A percentile compares a stretch with the other conserved stretches of the same genome.
Conservation (phyloP, 1,140 invertebrate genomes). For the Scaptomyza pallida region DNA sequence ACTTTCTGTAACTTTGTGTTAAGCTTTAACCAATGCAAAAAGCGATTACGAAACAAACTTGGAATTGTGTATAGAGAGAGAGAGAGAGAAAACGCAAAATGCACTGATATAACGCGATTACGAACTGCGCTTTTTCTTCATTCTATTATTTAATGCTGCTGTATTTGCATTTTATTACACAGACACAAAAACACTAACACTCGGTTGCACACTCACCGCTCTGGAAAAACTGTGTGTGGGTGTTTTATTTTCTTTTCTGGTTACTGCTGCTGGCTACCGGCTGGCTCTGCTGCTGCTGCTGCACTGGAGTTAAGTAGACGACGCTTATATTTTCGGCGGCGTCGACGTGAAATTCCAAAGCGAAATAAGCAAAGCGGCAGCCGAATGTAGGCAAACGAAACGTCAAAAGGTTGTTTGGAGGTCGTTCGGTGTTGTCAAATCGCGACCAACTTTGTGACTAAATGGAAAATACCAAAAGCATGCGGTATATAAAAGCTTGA, state of each 20-base stretch:
- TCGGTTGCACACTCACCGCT: slow-evolving; percentile 63
- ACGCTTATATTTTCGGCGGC: slow-evolving; percentile 72
- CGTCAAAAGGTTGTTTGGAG: slow-evolving; percentile 80
- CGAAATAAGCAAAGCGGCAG: slow-evolving; percentile 57
- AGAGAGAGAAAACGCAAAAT: too few species aligned
- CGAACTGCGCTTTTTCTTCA: neutral
- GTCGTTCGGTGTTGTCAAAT: slow-evolving; percentile 75
- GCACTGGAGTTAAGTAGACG: slow-evolving; percentile 67
- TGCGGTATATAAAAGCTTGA: slow-evolving; percentile 53
- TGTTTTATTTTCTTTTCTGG: slow-evolving; percentile 17
- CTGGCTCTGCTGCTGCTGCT: slow-evolving; percentile 76
- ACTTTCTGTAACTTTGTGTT: slow-evolving; percentile 37
- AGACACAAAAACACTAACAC: slow-evolving; percentile 20
- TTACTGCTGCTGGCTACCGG: slow-evolving; percentile 65
- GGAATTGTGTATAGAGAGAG: slow-evolving; percentile 7
- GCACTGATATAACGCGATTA: slow-evolving; percentile 43
- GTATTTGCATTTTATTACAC: slow-evolving; percentile 12
- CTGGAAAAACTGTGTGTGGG: slow-evolving; percentile 71
- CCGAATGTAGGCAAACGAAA: slow-evolving; percentile 58
- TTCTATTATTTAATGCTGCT: slow-evolving; percentile 15
- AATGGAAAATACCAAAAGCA: slow-evolving; percentile 47
- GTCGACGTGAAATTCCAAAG: slow-evolving; percentile 73
- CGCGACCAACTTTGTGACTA: slow-evolving; percentile 46
- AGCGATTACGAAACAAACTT: slow-evolving; percentile 67
- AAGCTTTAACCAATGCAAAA: slow-evolving; percentile 12